Conservation (phyloP, 1,140 invertebrate species). For the Drosophila sucinea region DNA sequence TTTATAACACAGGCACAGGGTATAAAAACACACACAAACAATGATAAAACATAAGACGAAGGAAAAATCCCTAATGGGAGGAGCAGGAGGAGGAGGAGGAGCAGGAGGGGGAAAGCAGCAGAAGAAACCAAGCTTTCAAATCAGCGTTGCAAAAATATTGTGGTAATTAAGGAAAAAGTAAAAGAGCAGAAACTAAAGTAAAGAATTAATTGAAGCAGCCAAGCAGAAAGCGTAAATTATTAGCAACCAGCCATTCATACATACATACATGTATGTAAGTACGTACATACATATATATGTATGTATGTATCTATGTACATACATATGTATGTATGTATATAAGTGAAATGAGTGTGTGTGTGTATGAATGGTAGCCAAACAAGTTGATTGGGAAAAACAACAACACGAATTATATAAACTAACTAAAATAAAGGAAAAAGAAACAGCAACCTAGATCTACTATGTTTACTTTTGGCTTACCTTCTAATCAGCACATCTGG, state of each 20-base stretch:
- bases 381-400: slow-evolving; percentile 43
- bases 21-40: slow-evolving; percentile 2
- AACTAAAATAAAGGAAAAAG: slow-evolving; percentile 11
- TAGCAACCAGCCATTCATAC: slow-evolving; percentile 41
- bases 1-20: too few species aligned
- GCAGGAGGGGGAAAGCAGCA: not conserved
- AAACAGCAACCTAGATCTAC: not conserved
- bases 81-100: not conserved
- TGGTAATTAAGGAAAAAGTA: slow-evolving; percentile 61
- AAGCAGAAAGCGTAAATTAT: slow-evolving; percentile 77
- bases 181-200: slow-evolving; percentile 57
- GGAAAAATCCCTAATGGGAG: not conserved
- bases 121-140: slow-evolving; percentile 1
- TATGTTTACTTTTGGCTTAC: slow-evolving; percentile 23
- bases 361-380: slow-evolving; percentile 43
- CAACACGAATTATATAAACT: slow-evolving; percentile 52
- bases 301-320: slow-evolving; percentile 8
- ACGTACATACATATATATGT: slow-evolving; percentile 7
- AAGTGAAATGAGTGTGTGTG: not conserved
- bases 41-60: slow-evolving; percentile 6
- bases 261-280: slow-evolving; percentile 3
- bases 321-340: not conserved
- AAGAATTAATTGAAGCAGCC: slow-evolving; percentile 79
- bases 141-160: slow-evolving; percentile 48
- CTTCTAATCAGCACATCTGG: slow-evolving; percentile 22